Base-by-base conservation (phyloP, 2,113 vertebrate genomes). In the Apistogramma diplotaenia region DNA sequence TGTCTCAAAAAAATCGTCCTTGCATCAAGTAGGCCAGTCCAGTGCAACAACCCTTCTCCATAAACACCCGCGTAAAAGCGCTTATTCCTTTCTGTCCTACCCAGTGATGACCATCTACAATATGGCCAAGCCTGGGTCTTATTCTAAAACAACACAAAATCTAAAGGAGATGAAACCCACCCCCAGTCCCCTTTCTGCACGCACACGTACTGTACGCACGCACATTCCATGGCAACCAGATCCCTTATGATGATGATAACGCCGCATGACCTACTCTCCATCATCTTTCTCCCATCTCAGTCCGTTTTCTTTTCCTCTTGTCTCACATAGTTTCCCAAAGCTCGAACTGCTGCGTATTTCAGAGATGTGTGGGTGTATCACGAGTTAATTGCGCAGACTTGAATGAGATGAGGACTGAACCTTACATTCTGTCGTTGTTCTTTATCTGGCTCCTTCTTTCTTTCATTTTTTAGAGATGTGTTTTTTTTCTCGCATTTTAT, bases 201-300 rank as follows among this genome's bases (percentile, higher is more conserved):
- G 67, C 40, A 73, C 18, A 51, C 51, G 78, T 74, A 77, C 80
- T 70, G n/a, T 74, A 77, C 80, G 61, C 49, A 67, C 18, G 43
- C 51, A 81, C 76, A 76, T 74, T 71, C 80, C 85, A 89, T 88
- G 78, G 88, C 84, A 91, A 89, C 85, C 73, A 76, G 27, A 76
- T 89, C 84, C 85, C 90, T 18, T 82, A 61, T 61, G 31, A 73
- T 58, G 79, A 81, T 82, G 60, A 74, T 70, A 73, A 81, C 49
- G 76, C 86, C 75, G 67, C 31, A 80, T 78, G 84, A 87, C 77
- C 79, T 51, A 33, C 65, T 76, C 84, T 80, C 78, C 72, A 85
- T 86, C 85, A 82, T 85, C 74, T 53, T 21, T 33, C 59, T 25
- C 49, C 33, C 43, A 33, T 16, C 31, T 27, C 49, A 2, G 2